Base-by-base conservation (phyloP, 2,797 vertebrate species). In the Trachops cirrhosus region DNA sequence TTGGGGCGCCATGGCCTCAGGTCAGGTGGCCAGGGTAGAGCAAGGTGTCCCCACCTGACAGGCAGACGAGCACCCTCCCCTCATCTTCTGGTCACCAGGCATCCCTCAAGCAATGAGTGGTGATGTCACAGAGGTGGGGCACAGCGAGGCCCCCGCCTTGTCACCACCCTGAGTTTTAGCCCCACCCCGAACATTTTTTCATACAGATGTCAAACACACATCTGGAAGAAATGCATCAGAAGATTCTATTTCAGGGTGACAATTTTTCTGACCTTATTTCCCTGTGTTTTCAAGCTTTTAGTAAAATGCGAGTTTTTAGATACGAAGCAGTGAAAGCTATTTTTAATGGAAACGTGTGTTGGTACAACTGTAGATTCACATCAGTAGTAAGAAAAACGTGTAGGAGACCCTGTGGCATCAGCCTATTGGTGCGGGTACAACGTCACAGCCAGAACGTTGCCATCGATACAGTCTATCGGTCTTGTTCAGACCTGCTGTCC, bases 101-200 rank as follows among this genome's bases (percentile, higher is more conserved):
- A 19, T 21, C 70, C 50, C 19, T 39, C 52, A 5, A 16, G 44
- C 73, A 10, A 1, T 88, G 90, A 48, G 32, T 44, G 96, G 94
- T 97, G 97, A 97, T 97, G 97, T 97, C 97, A 97, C 54, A 97
- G 95, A 87, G 96, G 82, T 71, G 78, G 68, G 71, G 32, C 18
- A 9, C 59, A 85, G 68, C 9, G 15, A 89, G 74, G 52, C 12
- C 32, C 73, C 59, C 15, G n/a, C 39, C 21, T 50, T 44, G 48
- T 68, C 62, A 52, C 70, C 57, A 64, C 21, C n/a, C 78, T 79
- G 92, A 77, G 12, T 79, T 57, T 48, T 34, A 92, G 32, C 24
- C 64, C 71, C 0, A 9, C 15, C 46, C 11, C 39, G 79, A 59
- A 52, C 34, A 32, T 67, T 5, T 68, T 44, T 8, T 9, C 67